Evolutionary conservation across 64 coral and sea anemone species (phyloP).

Genomic region (Orbicella faveolata): DNA sequence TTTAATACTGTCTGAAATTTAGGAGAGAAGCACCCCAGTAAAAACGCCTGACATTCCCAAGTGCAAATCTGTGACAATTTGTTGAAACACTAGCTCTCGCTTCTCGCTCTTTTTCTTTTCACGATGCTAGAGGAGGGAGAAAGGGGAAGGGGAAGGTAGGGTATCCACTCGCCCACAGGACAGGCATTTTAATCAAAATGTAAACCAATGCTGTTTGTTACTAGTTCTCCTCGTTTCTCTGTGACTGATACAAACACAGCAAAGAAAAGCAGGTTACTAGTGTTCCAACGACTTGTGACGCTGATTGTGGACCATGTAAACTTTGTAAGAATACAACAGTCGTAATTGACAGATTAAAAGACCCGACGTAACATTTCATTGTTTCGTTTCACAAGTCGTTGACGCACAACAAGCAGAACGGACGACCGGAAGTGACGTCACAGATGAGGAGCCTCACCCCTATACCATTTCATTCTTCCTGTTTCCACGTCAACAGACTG

Average conservation of each 20-base stretch:
- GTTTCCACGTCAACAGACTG: constrained; percentile 73
- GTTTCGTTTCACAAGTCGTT: constrained; percentile 44
- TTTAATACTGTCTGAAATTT: too few relatives aligned
- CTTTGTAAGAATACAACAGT: not conserved
- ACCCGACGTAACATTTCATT: constrained; percentile 14
- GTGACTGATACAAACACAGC: not conserved
- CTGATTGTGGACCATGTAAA: constrained; percentile 19
- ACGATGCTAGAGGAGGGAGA: too few relatives aligned
- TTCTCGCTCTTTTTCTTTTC: not conserved
- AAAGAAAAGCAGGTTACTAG: not conserved
- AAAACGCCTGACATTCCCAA: too few relatives aligned
- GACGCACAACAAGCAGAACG: constrained; percentile 62
- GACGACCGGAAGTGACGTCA: constrained; percentile 70
- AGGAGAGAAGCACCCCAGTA: too few relatives aligned
- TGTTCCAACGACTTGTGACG: not conserved
- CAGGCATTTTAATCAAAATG: too few relatives aligned
- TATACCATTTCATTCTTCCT: constrained; percentile 99
- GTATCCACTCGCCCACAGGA: too few relatives aligned
- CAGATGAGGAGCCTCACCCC: constrained; percentile 90
- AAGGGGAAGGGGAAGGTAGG: too few relatives aligned
- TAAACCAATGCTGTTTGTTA: too few relatives aligned
- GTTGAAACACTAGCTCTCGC: not conserved
- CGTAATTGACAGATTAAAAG: not conserved
- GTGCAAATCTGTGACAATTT: not conserved
- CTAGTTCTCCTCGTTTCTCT: constrained; percentile 1